Base-by-base conservation (phyloP, 2,113 vertebrate genomes). In the Ictidomys tridecemlineatus region DNA sequence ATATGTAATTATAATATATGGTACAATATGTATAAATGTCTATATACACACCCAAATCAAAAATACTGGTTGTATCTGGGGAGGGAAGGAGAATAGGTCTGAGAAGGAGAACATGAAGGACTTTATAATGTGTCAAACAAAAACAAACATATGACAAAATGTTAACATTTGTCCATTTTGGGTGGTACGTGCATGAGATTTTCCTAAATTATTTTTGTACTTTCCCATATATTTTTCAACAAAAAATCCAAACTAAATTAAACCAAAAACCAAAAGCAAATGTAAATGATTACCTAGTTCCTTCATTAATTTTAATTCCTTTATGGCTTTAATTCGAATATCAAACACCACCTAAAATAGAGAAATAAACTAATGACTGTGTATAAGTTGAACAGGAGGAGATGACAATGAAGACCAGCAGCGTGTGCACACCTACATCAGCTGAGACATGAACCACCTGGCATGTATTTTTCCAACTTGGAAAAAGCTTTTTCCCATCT, bases 251-350 rank as follows among this genome's bases (percentile, higher is more conserved):
- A 93, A 88, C 63, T 85, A 74, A 77, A 94, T 92, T 72, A 73
- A 96, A 63, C 89, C 73, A 91, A 88, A 77, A 95, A 88, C 56
- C 30, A 92, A 69, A 97, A 96, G 96, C 65, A 70, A 97, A 96
- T 16, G 13, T 95, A 98, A 97, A 97, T 95, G 87, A 97, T 99
- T 97, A 99, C 99, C 99, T 97, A 98, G 96, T 51, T 99, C 98
- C 69, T 99, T 98, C 90, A 98, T 97, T 45, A 99, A 98, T 93
- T 99, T 98, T 96, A 99, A 98, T 96, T 99, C 99, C 86, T 98
- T 98, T 74, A 99, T 98, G 5, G 99, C 99, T 95, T 99, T 99
- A 98, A 98, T 98, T 97, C 99, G 99, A 97, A 99, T 99, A 97
- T 99, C 99, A 94, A 98, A 97, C 97, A 99, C 98, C 97, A 99